Base-by-base conservation (phyloP, 2,888 invertebrate species). In the Lasioglossum oenotherae region DNA sequence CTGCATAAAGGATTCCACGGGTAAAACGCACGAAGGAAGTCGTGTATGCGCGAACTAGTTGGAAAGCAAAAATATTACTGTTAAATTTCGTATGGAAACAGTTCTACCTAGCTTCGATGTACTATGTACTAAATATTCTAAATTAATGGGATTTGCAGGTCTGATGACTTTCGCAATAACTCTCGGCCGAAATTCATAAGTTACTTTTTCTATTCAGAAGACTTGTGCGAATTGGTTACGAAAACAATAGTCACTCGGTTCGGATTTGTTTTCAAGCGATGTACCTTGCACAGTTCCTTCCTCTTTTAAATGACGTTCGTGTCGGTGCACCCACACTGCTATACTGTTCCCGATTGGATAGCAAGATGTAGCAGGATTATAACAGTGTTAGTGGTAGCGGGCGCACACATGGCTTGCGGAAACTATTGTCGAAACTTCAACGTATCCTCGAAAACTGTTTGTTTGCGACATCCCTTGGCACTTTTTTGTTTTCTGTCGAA, bases 391-490 rank as follows among this genome's bases (percentile, higher is more conserved):
- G 64, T 64, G 12, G 16, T 64, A 31, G 31, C 0, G 6, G 64
- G 31, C 16, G 64, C 4, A 31, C 64, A 64, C 64, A 64, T 31
- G 5, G 27, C 31, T 64, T 64, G 64, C 16, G 2, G 23, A 35
- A 69, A 69, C 38, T 23, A 12, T 69, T 69, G 69, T 23, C 38
- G 23, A 69, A 69, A 69, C 69, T 69, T 38, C 35, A 23, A 38
- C 35, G 35, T 74, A 38, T 53, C 38, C 69, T 38, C 38, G 69
- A 69, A 23, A 69, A 38, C 69, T 69, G 38, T 69, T 69, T 69
- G 38, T 69, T 69, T 69, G 38, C 69, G 35, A 38, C 69, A 67
- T 16, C 57, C 4, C 38, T 19, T 23, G 23, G 19, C 31, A 69
- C 69, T 69, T 19, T 69, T 69, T 38, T 38, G 19, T 12, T 38